Evolutionary conservation across 2,888 invertebrate genomes (phyloP).

Genomic region (Himalopsyche japonica): DNA sequence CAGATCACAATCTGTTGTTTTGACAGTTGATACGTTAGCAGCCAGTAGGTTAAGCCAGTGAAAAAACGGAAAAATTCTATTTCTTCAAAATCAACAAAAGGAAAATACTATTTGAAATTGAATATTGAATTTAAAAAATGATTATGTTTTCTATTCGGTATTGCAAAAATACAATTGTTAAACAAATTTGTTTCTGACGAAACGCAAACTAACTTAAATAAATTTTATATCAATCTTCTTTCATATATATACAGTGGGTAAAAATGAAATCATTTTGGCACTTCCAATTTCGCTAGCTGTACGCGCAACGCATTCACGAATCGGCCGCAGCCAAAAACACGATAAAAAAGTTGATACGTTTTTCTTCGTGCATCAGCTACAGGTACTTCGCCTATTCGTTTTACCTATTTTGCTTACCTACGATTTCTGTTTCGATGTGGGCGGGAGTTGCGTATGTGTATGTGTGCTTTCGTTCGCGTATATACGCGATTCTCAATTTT

Average conservation of each 20-base stretch:
- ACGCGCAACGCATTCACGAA: constrained; percentile 35
- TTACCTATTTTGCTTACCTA: background rate
- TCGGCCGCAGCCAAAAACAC: constrained; percentile 35
- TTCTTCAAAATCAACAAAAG: too few species aligned
- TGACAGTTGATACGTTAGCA: too few species aligned
- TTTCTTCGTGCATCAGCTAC: constrained; percentile 8
- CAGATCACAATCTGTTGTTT: too few species aligned
- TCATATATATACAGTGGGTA: background rate
- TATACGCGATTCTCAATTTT: constrained; percentile 23
- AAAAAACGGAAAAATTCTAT: too few species aligned
- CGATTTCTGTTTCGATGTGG: background rate
- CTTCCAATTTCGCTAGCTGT: constrained; percentile 17
- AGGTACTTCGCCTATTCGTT: constrained; percentile 5
- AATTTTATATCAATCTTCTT: too few species aligned
- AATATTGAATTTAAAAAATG: too few species aligned
- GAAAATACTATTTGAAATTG: too few species aligned
- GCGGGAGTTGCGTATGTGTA: constrained; percentile 41
- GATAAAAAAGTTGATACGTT: constrained; percentile 32
- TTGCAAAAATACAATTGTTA: too few species aligned
- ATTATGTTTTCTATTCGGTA: too few species aligned
- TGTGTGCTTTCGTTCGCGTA: constrained; percentile 44
- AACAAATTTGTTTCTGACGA: too few species aligned
- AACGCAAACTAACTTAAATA: too few species aligned
- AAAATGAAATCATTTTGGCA: background rate
- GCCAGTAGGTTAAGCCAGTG: too few species aligned